A percentile compares a stretch with the other conserved stretches of the same genome.
Conservation (phyloP, 2,888 invertebrate genomes). For the Plutella xylostella region DNA sequence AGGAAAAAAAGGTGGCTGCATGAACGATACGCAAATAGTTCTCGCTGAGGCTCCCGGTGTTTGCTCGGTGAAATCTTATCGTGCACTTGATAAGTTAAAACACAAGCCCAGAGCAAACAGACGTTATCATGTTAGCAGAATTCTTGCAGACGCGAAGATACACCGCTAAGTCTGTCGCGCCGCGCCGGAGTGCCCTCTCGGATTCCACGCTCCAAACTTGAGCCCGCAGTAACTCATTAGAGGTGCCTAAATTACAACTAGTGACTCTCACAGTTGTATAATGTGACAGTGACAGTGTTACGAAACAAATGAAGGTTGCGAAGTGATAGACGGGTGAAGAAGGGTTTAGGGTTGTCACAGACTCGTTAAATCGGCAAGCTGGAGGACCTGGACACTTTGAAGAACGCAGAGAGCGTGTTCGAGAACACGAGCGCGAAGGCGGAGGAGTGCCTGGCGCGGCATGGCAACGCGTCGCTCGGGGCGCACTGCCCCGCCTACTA, state of each 20-base stretch:
- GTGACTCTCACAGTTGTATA: background rate
- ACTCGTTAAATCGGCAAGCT: slow-evolving; percentile 39
- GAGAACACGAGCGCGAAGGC: slow-evolving; percentile 45
- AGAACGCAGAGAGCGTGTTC: slow-evolving; percentile 39
- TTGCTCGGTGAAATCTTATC: slow-evolving; percentile 58
- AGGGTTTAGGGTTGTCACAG: slow-evolving; percentile 7
- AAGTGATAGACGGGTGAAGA: background rate
- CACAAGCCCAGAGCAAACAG: slow-evolving; percentile 61
- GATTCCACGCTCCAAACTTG: slow-evolving; percentile 2
- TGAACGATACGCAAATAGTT: slow-evolving; percentile 61
- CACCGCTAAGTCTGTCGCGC: slow-evolving; percentile 39
- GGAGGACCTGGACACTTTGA: slow-evolving; percentile 60
- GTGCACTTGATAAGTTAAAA: slow-evolving; percentile 59
- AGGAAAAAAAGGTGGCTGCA: slow-evolving; percentile 25
- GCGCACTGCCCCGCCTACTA: slow-evolving; percentile 75
- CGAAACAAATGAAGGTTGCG: background rate
- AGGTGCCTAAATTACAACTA: no score
- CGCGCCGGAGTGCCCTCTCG: background rate
- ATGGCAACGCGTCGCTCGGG: slow-evolving; percentile 30
- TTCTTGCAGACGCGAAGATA: slow-evolving; percentile 44
- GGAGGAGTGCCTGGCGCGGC: slow-evolving; percentile 44
- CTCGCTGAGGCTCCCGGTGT: slow-evolving; percentile 53
- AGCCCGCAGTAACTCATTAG: no score
- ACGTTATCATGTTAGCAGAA: slow-evolving; percentile 56
- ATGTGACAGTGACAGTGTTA: background rate